phyloP scores from a whole-genome alignment of 35 echinoderm and acorn worm genomes.

The Holothuria glaberrima region DNA sequence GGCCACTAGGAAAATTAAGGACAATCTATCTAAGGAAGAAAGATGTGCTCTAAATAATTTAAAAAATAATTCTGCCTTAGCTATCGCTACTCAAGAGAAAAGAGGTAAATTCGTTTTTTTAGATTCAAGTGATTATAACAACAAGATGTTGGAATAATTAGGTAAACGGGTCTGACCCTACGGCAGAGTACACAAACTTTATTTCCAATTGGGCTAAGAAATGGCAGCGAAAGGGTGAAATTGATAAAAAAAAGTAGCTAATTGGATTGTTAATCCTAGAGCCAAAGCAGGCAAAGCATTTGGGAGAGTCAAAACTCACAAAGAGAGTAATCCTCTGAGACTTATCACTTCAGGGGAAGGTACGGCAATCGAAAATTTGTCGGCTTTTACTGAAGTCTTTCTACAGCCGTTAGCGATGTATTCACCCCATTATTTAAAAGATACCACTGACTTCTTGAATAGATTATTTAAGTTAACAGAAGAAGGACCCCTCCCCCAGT shows the following conservation, averaged over 20 bases:
- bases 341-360: constrained; percentile 6
- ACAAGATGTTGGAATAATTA: not conserved
- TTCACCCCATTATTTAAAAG: not conserved
- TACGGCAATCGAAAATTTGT: constrained; percentile 21
- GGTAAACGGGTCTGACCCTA: not conserved
- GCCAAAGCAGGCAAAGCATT: constrained; percentile 4
- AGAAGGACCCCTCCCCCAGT: not conserved
- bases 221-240: too few species aligned
- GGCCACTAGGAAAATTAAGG: not conserved
- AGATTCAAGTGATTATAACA: not conserved
- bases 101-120: not conserved
- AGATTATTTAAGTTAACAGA: not conserved
- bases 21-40: constrained; percentile 11
- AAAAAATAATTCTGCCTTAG: too few species aligned
- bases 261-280: too few species aligned
- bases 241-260: too few species aligned
- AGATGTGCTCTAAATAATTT: not conserved
- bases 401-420: not conserved
- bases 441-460: constrained; percentile 31
- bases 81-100: constrained; percentile 32
- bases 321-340: constrained; percentile 8
- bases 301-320: constrained; percentile 38
- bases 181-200: too few species aligned
- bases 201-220: too few species aligned
- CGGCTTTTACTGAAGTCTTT: not conserved